Evolutionary conservation across 1,140 invertebrate species (phyloP).

Genomic region (Vanessa tameamea): DNA sequence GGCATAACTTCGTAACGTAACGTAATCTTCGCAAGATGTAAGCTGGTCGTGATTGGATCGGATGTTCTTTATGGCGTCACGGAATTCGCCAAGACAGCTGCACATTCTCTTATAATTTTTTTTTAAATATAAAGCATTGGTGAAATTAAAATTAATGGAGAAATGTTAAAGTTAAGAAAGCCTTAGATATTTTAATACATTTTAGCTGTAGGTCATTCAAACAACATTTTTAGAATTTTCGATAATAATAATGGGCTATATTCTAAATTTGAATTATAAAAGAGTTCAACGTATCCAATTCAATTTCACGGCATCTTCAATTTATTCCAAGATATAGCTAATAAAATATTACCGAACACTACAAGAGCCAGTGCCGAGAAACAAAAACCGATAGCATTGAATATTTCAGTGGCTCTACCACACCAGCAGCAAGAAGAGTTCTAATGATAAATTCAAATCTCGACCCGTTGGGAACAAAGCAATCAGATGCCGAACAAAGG

Average conservation of each 20-base stretch:
- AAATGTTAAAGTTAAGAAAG: too few species aligned
- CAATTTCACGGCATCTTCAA: background rate
- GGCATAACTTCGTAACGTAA: conserved; percentile 35
- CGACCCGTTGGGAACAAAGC: conserved; percentile 59
- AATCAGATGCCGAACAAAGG: conserved; percentile 67
- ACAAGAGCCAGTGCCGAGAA: background rate
- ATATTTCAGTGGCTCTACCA: conserved; percentile 40
- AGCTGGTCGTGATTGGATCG: conserved; percentile 56
- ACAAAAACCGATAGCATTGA: conserved; percentile 42
- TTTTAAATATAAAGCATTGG: background rate
- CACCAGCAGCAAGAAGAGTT: conserved; percentile 32
- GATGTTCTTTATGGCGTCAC: conserved; percentile 46
- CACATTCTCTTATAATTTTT: background rate
- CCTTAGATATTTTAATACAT: too few species aligned
- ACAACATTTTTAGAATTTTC: too few species aligned
- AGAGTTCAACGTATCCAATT: background rate
- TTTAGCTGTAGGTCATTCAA: too few species aligned
- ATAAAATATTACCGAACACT: conserved; percentile 22
- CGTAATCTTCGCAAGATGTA: conserved; percentile 56
- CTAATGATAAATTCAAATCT: conserved; percentile 77
- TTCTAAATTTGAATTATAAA: background rate
- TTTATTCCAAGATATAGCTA: conserved; percentile 19
- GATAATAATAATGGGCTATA: background rate
- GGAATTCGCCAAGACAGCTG: conserved; percentile 18
- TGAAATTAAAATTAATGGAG: too few species aligned